Evolutionary conservation across 2,888 invertebrate genomes (phyloP).

Genomic region (Epirrhoe tristata): DNA sequence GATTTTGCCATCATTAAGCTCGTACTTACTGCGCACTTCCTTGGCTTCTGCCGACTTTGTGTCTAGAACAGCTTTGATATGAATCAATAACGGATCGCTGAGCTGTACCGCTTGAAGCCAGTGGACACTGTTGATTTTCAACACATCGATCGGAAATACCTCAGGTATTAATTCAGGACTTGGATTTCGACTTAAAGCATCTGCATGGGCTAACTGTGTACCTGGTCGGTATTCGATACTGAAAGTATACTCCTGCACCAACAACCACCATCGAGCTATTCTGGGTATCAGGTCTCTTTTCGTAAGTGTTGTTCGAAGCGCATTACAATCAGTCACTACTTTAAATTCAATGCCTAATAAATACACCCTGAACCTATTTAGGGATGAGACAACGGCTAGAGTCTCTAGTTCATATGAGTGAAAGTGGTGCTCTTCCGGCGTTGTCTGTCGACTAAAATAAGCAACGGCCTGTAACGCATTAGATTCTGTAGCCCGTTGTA

Average conservation of each 20-base stretch:
- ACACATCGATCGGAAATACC: background rate
- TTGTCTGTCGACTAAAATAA: conserved; percentile 7
- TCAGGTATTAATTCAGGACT: background rate
- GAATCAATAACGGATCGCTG: too few relatives aligned
- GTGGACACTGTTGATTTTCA: background rate
- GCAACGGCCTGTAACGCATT: background rate
- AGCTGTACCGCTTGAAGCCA: too few relatives aligned
- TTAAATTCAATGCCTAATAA: conserved; percentile 1
- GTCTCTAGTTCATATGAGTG: conserved; percentile 7
- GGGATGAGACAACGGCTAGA: background rate
- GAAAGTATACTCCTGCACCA: background rate
- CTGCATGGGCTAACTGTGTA: background rate
- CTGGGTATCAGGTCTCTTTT: background rate
- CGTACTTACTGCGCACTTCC: background rate
- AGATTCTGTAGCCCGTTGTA: background rate
- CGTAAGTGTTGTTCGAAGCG: background rate
- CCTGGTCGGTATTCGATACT: background rate
- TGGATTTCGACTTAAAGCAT: background rate
- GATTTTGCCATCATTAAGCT: too few relatives aligned
- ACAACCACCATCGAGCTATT: conserved; percentile 1
- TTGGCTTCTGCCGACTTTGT: background rate
- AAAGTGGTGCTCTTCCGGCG: conserved; percentile 7
- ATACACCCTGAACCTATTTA: conserved; percentile 7
- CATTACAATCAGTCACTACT: conserved; percentile 7
- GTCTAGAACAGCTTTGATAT: background rate